phyloP scores from a whole-genome alignment of 37 sponge, comb jelly and placozoan genomes.

The Ianthella basta region DNA sequence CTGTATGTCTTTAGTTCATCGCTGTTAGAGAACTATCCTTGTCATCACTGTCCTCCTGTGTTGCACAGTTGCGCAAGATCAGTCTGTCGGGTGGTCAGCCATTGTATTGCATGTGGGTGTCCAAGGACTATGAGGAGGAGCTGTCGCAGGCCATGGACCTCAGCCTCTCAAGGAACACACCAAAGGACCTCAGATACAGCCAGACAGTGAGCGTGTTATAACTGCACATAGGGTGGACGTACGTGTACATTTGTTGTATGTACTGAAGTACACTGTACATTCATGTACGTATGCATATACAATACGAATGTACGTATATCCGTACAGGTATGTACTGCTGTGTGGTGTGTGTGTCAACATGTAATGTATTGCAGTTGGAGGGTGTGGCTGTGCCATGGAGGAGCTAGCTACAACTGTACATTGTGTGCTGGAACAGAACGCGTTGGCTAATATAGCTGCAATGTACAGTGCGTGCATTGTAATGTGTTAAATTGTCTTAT shows the following conservation, averaged over 20 bases:
- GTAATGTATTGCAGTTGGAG: too few species aligned
- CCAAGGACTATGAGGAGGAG: slow-evolving; percentile 68
- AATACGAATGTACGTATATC: slow-evolving; percentile 6
- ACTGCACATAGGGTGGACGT: too few species aligned
- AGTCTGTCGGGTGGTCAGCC: slow-evolving; percentile 45
- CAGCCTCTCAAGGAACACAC: slow-evolving; percentile 58
- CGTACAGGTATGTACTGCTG: not conserved
- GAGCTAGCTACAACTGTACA: too few species aligned
- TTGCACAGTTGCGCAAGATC: slow-evolving; percentile 71
- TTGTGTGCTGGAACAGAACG: too few species aligned
- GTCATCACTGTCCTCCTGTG: too few species aligned
- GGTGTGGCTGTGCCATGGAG: too few species aligned
- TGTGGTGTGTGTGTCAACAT: too few species aligned
- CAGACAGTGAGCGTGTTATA: not conserved
- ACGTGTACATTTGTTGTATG: not conserved
- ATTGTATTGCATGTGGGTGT: slow-evolving; percentile 83
- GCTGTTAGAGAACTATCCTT: too few species aligned
- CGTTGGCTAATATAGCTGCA: too few species aligned
- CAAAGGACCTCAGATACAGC: slow-evolving; percentile 20
- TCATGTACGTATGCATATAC: not conserved
- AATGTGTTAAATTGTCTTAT: too few species aligned
- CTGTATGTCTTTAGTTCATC: too few species aligned
- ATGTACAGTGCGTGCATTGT: too few species aligned
- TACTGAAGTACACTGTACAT: not conserved
- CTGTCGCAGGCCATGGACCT: slow-evolving; percentile 59